phyloP scores from a whole-genome alignment of 1,140 invertebrate species.

The Gonioctena quinquepunctata region DNA sequence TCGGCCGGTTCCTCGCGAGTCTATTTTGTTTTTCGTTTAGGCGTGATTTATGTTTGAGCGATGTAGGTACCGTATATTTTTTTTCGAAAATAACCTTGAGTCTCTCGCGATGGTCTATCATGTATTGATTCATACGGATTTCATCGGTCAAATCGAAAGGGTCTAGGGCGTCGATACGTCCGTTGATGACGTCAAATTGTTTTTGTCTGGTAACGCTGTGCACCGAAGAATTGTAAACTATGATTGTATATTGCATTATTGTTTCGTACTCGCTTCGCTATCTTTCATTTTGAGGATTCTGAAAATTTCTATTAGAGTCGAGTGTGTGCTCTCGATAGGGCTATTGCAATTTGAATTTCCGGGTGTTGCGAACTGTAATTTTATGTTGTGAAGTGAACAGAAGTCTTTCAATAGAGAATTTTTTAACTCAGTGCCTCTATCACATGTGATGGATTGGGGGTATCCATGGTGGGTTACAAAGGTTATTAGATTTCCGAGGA shows the following conservation, averaged over 20 bases:
- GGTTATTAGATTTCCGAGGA: not conserved
- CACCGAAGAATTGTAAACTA: not conserved
- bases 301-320: not conserved
- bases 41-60: too few relatives aligned
- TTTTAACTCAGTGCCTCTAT: constrained; percentile 22
- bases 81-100: too few relatives aligned
- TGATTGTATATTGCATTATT: not conserved
- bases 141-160: constrained; percentile 14
- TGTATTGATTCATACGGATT: not conserved
- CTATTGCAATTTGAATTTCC: too few relatives aligned
- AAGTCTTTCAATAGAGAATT: not conserved
- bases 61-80: too few relatives aligned
- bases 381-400: too few relatives aligned
- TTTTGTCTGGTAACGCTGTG: constrained; percentile 3
- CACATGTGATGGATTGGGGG: constrained; percentile 10
- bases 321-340: too few relatives aligned
- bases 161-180: constrained; percentile 5
- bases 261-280: not conserved
- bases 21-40: too few relatives aligned
- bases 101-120: too few relatives aligned
- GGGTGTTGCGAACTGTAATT: too few relatives aligned
- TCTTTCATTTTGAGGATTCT: not conserved
- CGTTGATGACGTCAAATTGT: constrained; percentile 4
- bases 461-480: constrained; percentile 8
- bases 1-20: not conserved